These are phyloP conservation scores for Sceloporus tristichus DNA, from an alignment of 2,113 vertebrate species.

Conservation along the genomic window DNA sequence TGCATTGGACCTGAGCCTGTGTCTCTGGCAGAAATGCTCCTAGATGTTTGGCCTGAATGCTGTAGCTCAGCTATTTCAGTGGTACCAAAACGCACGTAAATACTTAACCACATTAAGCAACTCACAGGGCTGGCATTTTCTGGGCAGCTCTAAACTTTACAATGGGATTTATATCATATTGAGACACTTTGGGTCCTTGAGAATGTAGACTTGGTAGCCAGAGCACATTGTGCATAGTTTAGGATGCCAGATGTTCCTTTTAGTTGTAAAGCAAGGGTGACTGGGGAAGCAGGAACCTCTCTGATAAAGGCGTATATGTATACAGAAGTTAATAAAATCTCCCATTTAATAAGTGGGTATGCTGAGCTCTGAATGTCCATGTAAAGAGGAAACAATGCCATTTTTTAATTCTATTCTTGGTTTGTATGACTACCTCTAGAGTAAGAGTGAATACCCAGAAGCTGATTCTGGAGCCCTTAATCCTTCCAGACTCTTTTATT, in stretches of 20 bases:
- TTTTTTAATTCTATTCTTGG: neutral
- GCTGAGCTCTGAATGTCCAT: neutral
- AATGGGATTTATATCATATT: neutral
- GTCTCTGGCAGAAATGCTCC: neutral
- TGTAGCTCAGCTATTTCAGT: neutral
- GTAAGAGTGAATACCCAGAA: too few relatives aligned
- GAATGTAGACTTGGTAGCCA: neutral
- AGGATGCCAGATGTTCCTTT: neutral
- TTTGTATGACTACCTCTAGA: neutral
- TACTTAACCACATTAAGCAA: constrained; percentile 3
- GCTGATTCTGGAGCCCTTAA: neutral
- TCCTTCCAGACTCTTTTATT: neutral
- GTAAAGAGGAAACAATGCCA: neutral
- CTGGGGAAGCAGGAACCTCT: neutral
- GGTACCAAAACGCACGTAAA: neutral
- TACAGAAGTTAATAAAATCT: neutral
- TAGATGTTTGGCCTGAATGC: neutral
- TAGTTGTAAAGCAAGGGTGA: neutral
- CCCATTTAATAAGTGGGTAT: neutral
- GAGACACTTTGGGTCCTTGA: constrained; percentile 1
- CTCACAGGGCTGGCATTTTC: neutral
- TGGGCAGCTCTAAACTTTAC: neutral
- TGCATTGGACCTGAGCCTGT: neutral
- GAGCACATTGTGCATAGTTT: neutral
- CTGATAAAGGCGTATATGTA: neutral